Conservation (phyloP, 1,140 invertebrate genomes). For the Oncopodura yosiiana region DNA sequence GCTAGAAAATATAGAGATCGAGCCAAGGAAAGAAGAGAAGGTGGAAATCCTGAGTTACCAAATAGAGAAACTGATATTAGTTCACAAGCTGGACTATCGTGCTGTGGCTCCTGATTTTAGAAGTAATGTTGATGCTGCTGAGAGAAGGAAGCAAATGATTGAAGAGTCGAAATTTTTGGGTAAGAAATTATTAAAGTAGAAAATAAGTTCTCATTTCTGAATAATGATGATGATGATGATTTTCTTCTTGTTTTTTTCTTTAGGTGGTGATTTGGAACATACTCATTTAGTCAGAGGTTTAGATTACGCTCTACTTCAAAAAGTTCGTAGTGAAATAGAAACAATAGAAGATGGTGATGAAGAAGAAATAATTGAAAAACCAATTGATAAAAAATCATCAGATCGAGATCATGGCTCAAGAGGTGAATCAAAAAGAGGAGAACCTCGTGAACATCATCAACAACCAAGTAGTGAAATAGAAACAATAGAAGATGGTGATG, state of each 20-base stretch:
- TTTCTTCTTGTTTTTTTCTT: too few species aligned
- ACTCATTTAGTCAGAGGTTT: constrained; percentile 99
- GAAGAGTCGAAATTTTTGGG: constrained; percentile 99
- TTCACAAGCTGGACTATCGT: constrained; percentile 78
- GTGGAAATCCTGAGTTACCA: constrained; percentile 65
- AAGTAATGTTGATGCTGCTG: constrained; percentile 76
- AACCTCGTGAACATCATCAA: not conserved
- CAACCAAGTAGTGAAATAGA: constrained; percentile 28
- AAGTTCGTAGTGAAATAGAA: constrained; percentile 69
- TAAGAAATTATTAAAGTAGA: too few species aligned
- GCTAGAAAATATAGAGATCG: constrained; percentile 89
- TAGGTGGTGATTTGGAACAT: constrained; percentile 98
- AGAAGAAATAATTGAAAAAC: constrained; percentile 45
- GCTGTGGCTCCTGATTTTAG: constrained; percentile 79
- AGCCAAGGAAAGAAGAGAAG: constrained; percentile 86
- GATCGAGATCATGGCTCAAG: constrained; percentile 9
- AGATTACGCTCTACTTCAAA: constrained; percentile 97
- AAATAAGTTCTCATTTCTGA: too few species aligned
- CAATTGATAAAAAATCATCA: constrained; percentile 2
- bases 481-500: constrained; percentile 43
- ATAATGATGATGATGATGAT: too few species aligned
- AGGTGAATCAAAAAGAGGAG: not conserved
- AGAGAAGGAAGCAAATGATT: constrained; percentile 86
- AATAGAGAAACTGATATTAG: constrained; percentile 74
- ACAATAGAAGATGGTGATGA: constrained; percentile 73